Base-by-base conservation (phyloP, 2,888 invertebrate genomes). In the Chironomus tentans region DNA sequence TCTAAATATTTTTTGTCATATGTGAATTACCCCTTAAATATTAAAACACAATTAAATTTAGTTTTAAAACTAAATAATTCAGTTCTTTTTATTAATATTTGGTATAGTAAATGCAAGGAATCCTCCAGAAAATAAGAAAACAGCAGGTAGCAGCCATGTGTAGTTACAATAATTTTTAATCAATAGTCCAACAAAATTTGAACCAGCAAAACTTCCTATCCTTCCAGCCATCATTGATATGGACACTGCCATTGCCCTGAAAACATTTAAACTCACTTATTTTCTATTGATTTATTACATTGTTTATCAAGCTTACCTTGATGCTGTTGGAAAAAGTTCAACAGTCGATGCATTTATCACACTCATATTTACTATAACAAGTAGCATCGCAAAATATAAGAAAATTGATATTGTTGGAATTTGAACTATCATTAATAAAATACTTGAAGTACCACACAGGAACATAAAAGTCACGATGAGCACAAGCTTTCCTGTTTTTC, bases 261-360 rank as follows among this genome's bases (percentile, higher is more conserved):
- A 38, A 38, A 38, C 10, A 10, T 10, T 10, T 2, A 38, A 6
- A 56, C 18, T 15, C 3, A 2, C n/a, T 48, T 28, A 28, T 4
- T 48, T 48, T 48, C 48, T 48, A 5, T 4, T 13, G 50, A 50
- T 13, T 50, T 50, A 50, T 50, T 10, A 12, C 0, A 5, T 50
- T 12, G 7, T 12, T 48, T n/a, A 48, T 56, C 48, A 0, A 83
- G 4, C 12, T 72, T 79, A 82, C 83, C 82, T 81, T 69, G 82
- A 79, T 71, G 81, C 79, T 2, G 83, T 83, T 24, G 83, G 83
- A 78, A 80, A 82, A 5, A 82, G 77, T 72, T 83, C 83, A 3
- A 83, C 82, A 4, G 82, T 81, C 13, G 81, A 80, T 7, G 82
- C 81, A 79, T 81, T 83, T 0, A 83, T 78, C 0, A 83, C 81